Percentiles rank a stretch among this genome's conserved stretches.
Evolutionary conservation across 64 coral and sea anemone species (phyloP).

Genomic region (Porites lutea): DNA sequence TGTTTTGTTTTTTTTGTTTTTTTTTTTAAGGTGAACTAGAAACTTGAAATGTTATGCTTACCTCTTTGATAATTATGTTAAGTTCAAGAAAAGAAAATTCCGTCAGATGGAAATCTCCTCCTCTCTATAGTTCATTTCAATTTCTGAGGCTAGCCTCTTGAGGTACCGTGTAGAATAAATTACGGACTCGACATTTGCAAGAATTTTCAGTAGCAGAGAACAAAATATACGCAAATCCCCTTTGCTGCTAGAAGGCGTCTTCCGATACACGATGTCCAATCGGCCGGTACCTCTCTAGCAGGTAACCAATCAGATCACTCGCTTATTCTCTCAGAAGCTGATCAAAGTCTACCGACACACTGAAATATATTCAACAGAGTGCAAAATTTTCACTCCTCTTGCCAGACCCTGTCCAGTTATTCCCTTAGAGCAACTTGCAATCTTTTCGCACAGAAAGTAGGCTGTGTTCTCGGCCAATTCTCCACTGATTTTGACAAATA

Average conservation of each 20-base stretch:
- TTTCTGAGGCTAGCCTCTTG: too few species aligned
- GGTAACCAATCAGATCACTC: neutral
- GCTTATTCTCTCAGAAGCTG: neutral
- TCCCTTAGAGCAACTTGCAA: neutral
- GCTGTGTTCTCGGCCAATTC: neutral
- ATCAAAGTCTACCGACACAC: constrained; percentile 1
- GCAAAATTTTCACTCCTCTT: neutral
- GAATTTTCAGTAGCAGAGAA: too few species aligned
- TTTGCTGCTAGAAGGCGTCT: too few species aligned
- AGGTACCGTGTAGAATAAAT: too few species aligned
- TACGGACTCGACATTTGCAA: too few species aligned
- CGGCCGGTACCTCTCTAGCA: neutral
- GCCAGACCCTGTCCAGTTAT: neutral
- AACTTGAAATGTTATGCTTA: too few species aligned
- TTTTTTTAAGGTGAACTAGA: too few species aligned
- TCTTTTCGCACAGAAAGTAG: neutral
- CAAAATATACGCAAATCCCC: neutral
- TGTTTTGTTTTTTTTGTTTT: too few species aligned
- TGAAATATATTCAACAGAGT: constrained; percentile 10
- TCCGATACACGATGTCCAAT: neutral
- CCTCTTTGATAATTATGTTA: too few species aligned
- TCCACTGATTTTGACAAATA: neutral
- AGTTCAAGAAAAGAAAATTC: too few species aligned
- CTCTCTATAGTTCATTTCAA: too few species aligned
- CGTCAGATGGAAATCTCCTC: too few species aligned